A percentile compares a stretch with the other conserved stretches of the same genome.
Evolutionary conservation across 2,113 vertebrate species (phyloP).

Genomic region (Phalacrocorax pelagicus): DNA sequence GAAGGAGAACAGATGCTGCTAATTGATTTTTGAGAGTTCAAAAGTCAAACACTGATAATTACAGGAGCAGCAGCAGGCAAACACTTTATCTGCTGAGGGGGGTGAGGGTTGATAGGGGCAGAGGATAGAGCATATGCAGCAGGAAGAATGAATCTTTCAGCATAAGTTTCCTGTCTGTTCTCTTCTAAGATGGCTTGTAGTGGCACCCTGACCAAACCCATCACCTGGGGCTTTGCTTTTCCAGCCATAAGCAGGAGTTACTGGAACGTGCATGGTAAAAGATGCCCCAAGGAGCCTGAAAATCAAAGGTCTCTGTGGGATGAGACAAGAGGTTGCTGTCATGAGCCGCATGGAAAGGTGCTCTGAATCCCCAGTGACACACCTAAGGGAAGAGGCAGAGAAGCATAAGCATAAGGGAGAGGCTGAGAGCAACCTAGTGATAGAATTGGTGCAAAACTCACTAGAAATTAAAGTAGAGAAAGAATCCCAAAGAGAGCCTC

Average conservation of each 20-base stretch:
- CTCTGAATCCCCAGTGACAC: background rate
- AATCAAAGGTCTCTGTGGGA: background rate
- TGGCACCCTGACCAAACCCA: background rate
- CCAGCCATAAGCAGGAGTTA: background rate
- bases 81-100: background rate
- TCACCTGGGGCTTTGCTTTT: background rate
- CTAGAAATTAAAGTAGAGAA: background rate
- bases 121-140: background rate
- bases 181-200: background rate
- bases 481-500: background rate
- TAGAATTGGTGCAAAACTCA: background rate
- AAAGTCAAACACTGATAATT: constrained; percentile 24
- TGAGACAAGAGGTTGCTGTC: background rate
- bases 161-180: background rate
- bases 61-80: background rate
- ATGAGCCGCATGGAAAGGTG: background rate
- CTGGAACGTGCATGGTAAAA: background rate
- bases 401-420: background rate
- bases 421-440: background rate
- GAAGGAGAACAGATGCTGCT: constrained; percentile 17
- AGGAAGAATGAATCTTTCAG: background rate
- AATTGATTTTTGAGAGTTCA: constrained; percentile 33
- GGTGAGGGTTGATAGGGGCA: background rate
- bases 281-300: background rate
- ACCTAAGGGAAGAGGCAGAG: background rate